phyloP scores from a whole-genome alignment of 2,888 invertebrate species.

The Gortyna flavago region DNA sequence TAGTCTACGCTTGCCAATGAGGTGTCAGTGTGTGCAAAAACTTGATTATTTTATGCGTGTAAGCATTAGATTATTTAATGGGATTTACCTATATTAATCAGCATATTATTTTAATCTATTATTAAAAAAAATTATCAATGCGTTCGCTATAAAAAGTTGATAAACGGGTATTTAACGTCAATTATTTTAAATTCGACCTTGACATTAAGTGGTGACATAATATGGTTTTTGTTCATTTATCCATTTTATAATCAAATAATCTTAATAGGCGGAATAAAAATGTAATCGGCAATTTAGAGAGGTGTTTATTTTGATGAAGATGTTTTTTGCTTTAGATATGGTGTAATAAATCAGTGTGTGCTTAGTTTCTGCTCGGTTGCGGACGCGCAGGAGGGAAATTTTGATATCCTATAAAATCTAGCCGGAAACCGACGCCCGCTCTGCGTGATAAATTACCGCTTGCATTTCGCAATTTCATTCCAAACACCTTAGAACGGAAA shows the following conservation, averaged over 20 bases:
- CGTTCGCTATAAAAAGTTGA: constrained; percentile 29
- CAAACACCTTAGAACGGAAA: constrained; percentile 46
- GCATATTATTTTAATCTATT: constrained; percentile 28
- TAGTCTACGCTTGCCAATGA: constrained; percentile 62
- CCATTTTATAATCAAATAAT: constrained; percentile 20
- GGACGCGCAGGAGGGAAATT: constrained; percentile 66
- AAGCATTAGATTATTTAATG: constrained; percentile 47
- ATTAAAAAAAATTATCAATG: constrained; percentile 24
- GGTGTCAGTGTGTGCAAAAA: constrained; percentile 68
- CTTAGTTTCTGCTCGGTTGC: constrained; percentile 40
- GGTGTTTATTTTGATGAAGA: constrained; percentile 13
- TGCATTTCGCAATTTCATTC: constrained; percentile 47
- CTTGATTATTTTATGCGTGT: constrained; percentile 61
- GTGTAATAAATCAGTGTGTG: constrained; percentile 49
- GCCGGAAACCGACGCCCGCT: constrained; percentile 64
- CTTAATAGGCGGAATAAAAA: constrained; percentile 4
- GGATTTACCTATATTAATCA: constrained; percentile 26
- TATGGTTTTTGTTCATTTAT: constrained; percentile 40
- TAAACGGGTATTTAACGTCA: constrained; percentile 34
- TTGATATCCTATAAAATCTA: constrained; percentile 76
- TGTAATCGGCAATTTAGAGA: not conserved
- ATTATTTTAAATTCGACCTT: constrained; percentile 50
- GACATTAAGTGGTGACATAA: constrained; percentile 54
- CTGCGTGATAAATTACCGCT: constrained; percentile 45
- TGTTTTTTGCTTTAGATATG: constrained; percentile 24